Evolutionary conservation across 2,113 vertebrate genomes (phyloP), one percentile per base, ranked within the genome.

Genomic region (Lepus timidus): DNA sequence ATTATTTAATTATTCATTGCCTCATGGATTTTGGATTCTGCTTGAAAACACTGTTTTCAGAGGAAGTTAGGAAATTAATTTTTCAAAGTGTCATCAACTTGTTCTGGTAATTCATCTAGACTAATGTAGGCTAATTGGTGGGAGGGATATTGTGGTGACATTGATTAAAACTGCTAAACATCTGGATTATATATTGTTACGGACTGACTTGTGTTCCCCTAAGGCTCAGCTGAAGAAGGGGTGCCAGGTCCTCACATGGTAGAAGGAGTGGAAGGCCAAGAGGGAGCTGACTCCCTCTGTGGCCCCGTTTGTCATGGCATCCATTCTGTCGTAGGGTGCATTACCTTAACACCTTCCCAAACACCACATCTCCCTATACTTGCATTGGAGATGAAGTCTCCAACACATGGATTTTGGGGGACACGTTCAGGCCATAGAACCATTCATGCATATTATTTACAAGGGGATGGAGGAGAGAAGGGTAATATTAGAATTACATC

Each of bases 21-120:
- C 14, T 51, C 73, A 16, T 65, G 67, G 27, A 19, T n/a, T 86
- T 76, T 95, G 36, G 3, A 4, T 73, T 94, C 16, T 44, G 62
- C 51, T 9, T 78, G 10, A 22, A 93, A 92, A 68, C 88, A 8
- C 3, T 73, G 19, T 87, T 84, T 94, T 80, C 62, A 55, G 19
- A 49, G 51, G 20, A 93, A 62, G 51, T 94, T 88, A 73, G 36
- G n/a, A 73, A 92, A 87, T 89, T 93, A 95, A 44, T 73, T 76
- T 88, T 93, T 90, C n/a, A 88, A 83, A 67, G 13, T 70, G 25
- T 3, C 11, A 87, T 83, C 86, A 61, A 75, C 39, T 64, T 73
- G 29, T 93, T 93, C 44, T 80, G 71, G 22, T 22, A 68, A 58
- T 88, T 90, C 17, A 80, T 12, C 36, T 75, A 65, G 33, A 80